A percentile compares a stretch with the other conserved stretches of the same genome.
Evolutionary conservation across 1,140 invertebrate genomes (phyloP).

Genomic region (Heliconius hermathena): DNA sequence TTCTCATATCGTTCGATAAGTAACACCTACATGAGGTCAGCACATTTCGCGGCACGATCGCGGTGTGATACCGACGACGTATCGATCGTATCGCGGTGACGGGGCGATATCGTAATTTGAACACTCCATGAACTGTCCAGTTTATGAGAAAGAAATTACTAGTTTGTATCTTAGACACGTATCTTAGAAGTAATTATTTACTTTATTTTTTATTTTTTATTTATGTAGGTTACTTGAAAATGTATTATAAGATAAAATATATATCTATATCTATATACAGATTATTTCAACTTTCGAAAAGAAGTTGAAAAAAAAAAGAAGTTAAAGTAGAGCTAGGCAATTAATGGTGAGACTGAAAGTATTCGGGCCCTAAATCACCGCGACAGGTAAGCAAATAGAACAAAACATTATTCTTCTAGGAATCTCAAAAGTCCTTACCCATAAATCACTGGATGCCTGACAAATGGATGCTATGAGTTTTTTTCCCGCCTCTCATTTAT

Average conservation of each 20-base stretch:
- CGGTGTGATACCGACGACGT: conserved; percentile 71
- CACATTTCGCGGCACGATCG: conserved; percentile 71
- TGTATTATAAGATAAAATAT: background rate
- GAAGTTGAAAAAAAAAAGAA: background rate
- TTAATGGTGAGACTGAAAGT: conserved; percentile 51
- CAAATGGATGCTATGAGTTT: conserved; percentile 79
- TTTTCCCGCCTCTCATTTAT: conserved; percentile 78
- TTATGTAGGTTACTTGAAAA: too few species aligned
- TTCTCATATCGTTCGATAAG: conserved; percentile 57
- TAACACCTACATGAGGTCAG: conserved; percentile 76
- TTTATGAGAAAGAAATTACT: conserved; percentile 62
- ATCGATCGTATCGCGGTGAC: conserved; percentile 75
- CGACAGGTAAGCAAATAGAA: conserved; percentile 81
- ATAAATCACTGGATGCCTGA: conserved; percentile 77
- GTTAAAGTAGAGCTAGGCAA: conserved; percentile 35
- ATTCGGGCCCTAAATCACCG: conserved; percentile 73
- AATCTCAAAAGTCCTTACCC: conserved; percentile 71
- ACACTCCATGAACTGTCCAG: conserved; percentile 68
- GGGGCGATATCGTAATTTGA: conserved; percentile 70
- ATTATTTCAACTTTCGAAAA: background rate
- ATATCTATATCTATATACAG: background rate
- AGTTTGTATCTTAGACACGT: conserved; percentile 49
- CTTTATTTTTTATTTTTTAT: conserved; percentile 28
- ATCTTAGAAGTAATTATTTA: conserved; percentile 55
- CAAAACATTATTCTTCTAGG: conserved; percentile 76